Evolutionary conservation across 2,797 vertebrate species (phyloP).

Genomic region (Sebastes melanostomus): DNA sequence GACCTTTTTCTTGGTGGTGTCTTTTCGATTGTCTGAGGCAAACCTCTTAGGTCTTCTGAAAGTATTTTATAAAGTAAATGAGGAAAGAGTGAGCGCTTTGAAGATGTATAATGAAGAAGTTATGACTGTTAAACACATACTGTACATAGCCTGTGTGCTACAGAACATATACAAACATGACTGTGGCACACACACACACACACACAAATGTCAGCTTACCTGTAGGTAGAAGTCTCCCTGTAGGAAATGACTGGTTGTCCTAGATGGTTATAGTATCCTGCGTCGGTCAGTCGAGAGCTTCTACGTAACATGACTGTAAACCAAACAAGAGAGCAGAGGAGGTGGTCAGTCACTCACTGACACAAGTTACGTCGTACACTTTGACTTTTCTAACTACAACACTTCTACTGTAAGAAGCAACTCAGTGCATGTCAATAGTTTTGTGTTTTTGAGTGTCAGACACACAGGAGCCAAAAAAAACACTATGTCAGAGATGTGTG

Average conservation of each 20-base stretch:
- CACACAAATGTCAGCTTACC: neutral
- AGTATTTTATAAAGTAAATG: neutral
- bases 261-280: neutral
- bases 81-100: neutral
- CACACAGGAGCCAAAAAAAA: too few relatives aligned
- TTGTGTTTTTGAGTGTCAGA: too few relatives aligned
- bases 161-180: neutral
- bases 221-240: neutral
- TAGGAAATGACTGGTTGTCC: neutral
- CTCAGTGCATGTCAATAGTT: too few relatives aligned
- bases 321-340: neutral
- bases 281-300: neutral
- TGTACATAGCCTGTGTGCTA: neutral
- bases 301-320: neutral
- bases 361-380: neutral
- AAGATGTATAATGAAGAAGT: neutral
- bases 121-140: neutral
- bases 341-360: neutral
- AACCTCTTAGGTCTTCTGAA: rapidly evolving
- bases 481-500: too few relatives aligned
- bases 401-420: too few relatives aligned
- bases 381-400: too few relatives aligned
- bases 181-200: neutral
- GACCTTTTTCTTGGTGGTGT: too few relatives aligned
- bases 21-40: too few relatives aligned